Base-by-base conservation (phyloP, 2,797 vertebrate species). In the Myripristis murdjan region DNA sequence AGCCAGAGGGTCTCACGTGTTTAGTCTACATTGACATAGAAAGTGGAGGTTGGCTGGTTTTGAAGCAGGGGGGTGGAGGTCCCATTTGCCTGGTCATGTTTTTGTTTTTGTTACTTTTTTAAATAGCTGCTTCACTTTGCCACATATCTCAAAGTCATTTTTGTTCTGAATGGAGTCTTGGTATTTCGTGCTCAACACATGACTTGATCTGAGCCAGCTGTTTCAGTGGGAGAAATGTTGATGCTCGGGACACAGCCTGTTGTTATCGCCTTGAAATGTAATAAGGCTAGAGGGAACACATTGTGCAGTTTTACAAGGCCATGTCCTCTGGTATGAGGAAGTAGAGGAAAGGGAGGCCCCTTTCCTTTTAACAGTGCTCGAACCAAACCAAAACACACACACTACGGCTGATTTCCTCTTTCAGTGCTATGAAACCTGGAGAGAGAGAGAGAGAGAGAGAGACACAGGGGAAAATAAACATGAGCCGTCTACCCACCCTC, bases 231-330 rank as follows among this genome's bases (percentile, higher is more conserved):
- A 23, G 24, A 7, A 18, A 55, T 44, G 59, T 57, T 48, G 1
- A 23, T 11, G 18, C 20, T 23, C 18, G 18, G 61, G 12, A 56
- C 31, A 9, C 53, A 1, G 56, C 41, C 28, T 12, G 2, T 3
- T 61, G 47, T 51, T 11, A 64, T 52, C 9, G 26, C 71, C 62
- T 53, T 73, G 78, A 39, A 60, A 63, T 62, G 44, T 67, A 31
- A 48, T 22, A 31, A n/a, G 35, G 16, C 44, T 28, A 44, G 52
- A 66, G 46, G 70, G 62, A 55, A 78, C 37, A 44, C 65, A 60
- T 7, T 74, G 77, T 83, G 67, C 59, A 69, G 54, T 84, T 72
- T 55, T 54, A 33, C 74, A 82, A 88, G 80, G 81, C 73, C 24
- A 1, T 58, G 48, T 68, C 62, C 51, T 64, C 1, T 52, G 26